These are phyloP conservation scores for Muscicapa adusta DNA, from an alignment of 2,113 vertebrate species.

Conservation along the genomic window DNA sequence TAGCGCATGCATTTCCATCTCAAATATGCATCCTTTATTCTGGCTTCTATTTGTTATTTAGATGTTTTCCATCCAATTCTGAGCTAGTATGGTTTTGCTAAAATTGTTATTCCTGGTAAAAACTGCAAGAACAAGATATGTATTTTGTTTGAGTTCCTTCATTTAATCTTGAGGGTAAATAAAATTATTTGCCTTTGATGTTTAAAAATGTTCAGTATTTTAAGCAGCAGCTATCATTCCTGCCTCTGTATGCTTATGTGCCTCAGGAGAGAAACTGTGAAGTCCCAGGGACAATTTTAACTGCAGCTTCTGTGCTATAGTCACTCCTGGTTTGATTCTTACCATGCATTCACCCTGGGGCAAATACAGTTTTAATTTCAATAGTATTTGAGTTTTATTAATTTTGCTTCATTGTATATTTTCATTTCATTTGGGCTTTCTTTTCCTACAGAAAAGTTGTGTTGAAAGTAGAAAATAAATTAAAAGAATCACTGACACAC, in stretches of 20 bases:
- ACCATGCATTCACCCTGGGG: background rate
- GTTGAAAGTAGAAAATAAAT: constrained; percentile 37
- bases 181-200: background rate
- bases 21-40: background rate
- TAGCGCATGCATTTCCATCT: background rate
- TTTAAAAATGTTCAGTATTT: background rate
- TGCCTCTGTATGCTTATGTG: background rate
- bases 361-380: background rate
- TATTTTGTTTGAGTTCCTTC: background rate
- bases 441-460: constrained; percentile 13
- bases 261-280: background rate
- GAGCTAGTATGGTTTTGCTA: background rate
- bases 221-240: background rate
- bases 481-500: constrained; percentile 16
- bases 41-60: background rate
- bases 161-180: background rate
- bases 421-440: constrained; percentile 6
- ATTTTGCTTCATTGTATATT: constrained; percentile 5
- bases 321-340: background rate
- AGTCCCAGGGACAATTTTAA: background rate
- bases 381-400: background rate
- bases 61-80: background rate
- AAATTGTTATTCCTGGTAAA: background rate
- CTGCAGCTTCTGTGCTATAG: background rate
- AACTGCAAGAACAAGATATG: background rate